phyloP scores from a whole-genome alignment of 2,888 invertebrate genomes.

The Cyclophora punctaria region DNA sequence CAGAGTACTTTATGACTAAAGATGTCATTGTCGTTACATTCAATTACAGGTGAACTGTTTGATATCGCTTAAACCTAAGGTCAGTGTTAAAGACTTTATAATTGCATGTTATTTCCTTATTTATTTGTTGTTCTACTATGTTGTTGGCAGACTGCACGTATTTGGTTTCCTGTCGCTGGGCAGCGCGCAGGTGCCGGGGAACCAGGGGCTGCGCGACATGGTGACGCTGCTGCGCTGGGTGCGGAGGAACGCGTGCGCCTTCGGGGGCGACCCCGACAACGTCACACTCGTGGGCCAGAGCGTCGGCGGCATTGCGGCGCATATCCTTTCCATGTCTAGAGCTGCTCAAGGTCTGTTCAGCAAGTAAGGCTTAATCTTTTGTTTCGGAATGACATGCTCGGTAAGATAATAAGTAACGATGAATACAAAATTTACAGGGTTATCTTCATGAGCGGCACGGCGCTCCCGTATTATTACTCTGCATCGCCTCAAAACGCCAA shows the following conservation, averaged over 20 bases:
- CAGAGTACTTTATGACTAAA: conserved; percentile 14
- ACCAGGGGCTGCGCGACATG: conserved; percentile 47
- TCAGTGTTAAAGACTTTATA: neutral
- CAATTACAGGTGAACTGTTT: conserved; percentile 41
- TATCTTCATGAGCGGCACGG: conserved; percentile 21
- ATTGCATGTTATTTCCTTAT: no score
- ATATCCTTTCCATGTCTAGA: conserved; percentile 37
- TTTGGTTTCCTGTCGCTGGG: conserved; percentile 52
- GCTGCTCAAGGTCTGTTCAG: conserved; percentile 40
- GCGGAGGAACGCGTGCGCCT: conserved; percentile 34
- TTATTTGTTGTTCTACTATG: no score
- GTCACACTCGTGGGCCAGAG: conserved; percentile 53
- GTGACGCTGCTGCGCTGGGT: conserved; percentile 50
- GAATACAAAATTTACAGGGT: conserved; percentile 5
- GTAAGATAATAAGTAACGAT: no score
- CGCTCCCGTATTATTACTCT: conserved; percentile 16
- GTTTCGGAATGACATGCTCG: no score
- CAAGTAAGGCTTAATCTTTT: conserved; percentile 21
- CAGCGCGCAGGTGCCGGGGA: conserved; percentile 42
- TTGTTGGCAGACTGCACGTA: conserved; percentile 32
- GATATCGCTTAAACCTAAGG: neutral
- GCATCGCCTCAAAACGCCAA: conserved; percentile 16
- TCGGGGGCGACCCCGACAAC: conserved; percentile 46
- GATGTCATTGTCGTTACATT: conserved; percentile 46
- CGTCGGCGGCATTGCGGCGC: conserved; percentile 39